Percentiles rank a stretch among this genome's conserved stretches.
These are phyloP conservation scores for Cheilosia impressa DNA, from an alignment of 2,888 invertebrate genomes.

Conservation along the genomic window DNA sequence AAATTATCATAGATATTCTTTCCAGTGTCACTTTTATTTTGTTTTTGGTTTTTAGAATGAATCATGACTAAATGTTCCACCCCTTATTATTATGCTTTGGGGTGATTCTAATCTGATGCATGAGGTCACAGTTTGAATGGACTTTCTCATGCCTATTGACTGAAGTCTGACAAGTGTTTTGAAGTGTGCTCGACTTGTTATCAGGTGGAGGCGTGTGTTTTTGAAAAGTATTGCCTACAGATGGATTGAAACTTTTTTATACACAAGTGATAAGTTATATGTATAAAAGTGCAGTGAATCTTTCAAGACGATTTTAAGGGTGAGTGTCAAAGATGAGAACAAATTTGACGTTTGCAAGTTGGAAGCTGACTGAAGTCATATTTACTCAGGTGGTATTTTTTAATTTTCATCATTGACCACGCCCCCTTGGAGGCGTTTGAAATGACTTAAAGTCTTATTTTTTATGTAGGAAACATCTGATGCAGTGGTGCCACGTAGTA, in stretches of 20 bases:
- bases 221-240: not conserved
- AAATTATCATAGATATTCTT: constrained; percentile 29
- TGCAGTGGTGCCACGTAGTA: too few relatives aligned
- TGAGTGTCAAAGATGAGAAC: too few relatives aligned
- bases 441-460: too few relatives aligned
- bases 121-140: constrained; percentile 21
- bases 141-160: constrained; percentile 14
- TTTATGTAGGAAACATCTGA: too few relatives aligned
- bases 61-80: constrained; percentile 60
- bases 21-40: constrained; percentile 32
- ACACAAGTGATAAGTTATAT: too few relatives aligned
- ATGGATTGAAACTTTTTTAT: not conserved
- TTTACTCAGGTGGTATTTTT: too few relatives aligned
- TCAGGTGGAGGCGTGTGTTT: constrained; percentile 42
- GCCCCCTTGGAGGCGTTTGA: too few relatives aligned
- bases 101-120: constrained; percentile 19
- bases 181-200: constrained; percentile 32
- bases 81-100: constrained; percentile 56
- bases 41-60: constrained; percentile 44
- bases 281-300: too few relatives aligned
- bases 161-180: constrained; percentile 56
- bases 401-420: too few relatives aligned
- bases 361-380: too few relatives aligned
- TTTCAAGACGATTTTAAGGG: too few relatives aligned
- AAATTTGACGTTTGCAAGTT: too few relatives aligned